These are phyloP conservation scores for Sebastes dallii DNA, from an alignment of 2,797 vertebrate species.

Conservation along the genomic window DNA sequence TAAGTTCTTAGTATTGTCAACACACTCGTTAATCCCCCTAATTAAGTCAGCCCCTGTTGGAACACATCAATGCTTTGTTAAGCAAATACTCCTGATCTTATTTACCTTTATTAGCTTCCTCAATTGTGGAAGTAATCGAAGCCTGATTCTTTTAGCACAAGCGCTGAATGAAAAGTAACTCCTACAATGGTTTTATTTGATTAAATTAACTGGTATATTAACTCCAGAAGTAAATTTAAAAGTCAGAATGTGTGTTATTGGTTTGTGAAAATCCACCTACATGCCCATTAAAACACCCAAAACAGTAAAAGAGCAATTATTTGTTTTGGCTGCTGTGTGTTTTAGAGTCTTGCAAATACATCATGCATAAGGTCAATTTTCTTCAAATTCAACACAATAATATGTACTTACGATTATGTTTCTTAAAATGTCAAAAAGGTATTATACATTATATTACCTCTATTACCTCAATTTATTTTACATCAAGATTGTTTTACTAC, in stretches of 20 bases:
- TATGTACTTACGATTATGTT: neutral
- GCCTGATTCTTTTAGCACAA: conserved; percentile 2
- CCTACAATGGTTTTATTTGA: conserved; percentile 12
- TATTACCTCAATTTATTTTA: neutral
- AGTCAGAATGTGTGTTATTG: neutral
- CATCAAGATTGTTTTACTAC: neutral
- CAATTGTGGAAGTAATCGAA: neutral
- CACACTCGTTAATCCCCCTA: conserved; percentile 29
- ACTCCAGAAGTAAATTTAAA: conserved; percentile 6
- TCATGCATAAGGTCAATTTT: neutral
- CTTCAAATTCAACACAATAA: neutral
- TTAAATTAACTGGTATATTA: conserved; percentile 10
- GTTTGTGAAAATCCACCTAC: neutral
- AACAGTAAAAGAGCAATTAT: neutral
- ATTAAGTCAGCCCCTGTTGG: conserved; percentile 31
- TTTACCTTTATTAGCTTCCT: conserved; percentile 52
- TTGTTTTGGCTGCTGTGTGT: neutral
- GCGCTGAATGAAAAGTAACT: conserved; percentile 12
- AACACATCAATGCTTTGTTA: conserved; percentile 40
- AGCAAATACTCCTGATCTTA: conserved; percentile 38
- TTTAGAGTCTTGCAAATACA: neutral
- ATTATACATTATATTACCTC: neutral
- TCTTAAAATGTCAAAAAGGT: neutral
- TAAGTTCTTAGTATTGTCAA: conserved; percentile 35
- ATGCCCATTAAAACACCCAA: neutral